phyloP scores from a whole-genome alignment of 2,797 vertebrate genomes.

The Antennarius maculatus region DNA sequence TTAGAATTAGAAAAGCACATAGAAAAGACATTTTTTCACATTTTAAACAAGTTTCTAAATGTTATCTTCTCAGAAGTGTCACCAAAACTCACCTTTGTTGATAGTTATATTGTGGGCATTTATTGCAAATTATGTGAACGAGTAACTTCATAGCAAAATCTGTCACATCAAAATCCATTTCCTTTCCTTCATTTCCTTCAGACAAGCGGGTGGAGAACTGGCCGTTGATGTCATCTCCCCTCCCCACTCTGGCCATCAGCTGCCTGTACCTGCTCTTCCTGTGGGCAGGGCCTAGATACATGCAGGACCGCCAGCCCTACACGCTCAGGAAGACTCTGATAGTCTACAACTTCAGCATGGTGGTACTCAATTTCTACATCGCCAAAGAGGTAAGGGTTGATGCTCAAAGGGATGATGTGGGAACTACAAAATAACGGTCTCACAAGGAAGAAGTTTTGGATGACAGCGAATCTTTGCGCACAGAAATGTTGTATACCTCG shows the following conservation, averaged over 20 bases:
- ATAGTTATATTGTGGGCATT: neutral
- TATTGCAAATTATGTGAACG: too few species aligned
- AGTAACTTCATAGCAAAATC: too few species aligned
- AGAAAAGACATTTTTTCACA: neutral
- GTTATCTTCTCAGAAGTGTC: too few species aligned
- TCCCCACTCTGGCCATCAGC: constrained; percentile 93
- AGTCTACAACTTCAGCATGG: constrained; percentile 99
- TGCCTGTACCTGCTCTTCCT: constrained; percentile 94
- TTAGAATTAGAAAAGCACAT: neutral
- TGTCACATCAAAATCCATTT: neutral
- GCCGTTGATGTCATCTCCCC: constrained; percentile 94
- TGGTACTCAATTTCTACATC: constrained; percentile 98
- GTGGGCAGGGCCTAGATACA: constrained; percentile 96
- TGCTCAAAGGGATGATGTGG: neutral
- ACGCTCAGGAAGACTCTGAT: constrained; percentile 92
- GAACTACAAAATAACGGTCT: neutral
- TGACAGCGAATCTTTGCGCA: neutral
- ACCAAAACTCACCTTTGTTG: neutral
- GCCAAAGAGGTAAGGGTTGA: constrained; percentile 91
- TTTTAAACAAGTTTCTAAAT: neutral
- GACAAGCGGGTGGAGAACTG: constrained; percentile 97
- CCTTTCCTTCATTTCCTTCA: constrained; percentile 48
- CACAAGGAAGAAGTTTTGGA: neutral
- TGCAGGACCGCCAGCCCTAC: constrained; percentile 94
- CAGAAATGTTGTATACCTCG: neutral